A percentile compares a stretch with the other conserved stretches of the same genome.
Evolutionary conservation across 2,113 vertebrate species (phyloP).

Genomic region (Dipodomys spectabilis): DNA sequence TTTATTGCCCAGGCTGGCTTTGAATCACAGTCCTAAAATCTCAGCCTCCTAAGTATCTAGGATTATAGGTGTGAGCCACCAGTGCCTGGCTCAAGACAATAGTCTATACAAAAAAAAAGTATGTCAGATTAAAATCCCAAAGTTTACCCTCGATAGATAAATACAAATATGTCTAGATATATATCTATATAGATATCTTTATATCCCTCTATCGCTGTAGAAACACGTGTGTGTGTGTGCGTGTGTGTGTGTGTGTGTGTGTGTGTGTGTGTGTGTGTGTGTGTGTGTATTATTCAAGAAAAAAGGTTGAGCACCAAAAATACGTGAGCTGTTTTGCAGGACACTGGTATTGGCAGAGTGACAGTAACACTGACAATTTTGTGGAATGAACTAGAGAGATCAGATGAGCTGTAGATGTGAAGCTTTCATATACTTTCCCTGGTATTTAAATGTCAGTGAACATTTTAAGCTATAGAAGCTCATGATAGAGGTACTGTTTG

Average conservation of each 20-base stretch:
- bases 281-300: not conserved
- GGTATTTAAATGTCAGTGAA: not conserved
- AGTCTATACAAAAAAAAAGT: not conserved
- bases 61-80: too few species aligned
- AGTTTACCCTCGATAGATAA: not conserved
- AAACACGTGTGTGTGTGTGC: too few species aligned
- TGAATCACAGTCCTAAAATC: too few species aligned
- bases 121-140: not conserved
- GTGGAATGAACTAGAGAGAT: not conserved
- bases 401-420: not conserved
- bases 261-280: too few species aligned
- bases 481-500: not conserved
- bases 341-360: not conserved
- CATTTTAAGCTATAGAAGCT: not conserved
- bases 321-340: not conserved
- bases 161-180: too few species aligned
- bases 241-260: too few species aligned
- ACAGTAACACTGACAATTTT: not conserved
- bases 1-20: too few species aligned
- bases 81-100: too few species aligned
- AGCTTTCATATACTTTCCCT: slow-evolving; percentile 19
- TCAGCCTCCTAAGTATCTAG: too few species aligned
- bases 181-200: too few species aligned
- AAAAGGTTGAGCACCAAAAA: not conserved
- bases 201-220: too few species aligned